These are phyloP conservation scores for Poeciliopsis turrubarensis DNA, from an alignment of 2,113 vertebrate genomes.

Conservation along the genomic window DNA sequence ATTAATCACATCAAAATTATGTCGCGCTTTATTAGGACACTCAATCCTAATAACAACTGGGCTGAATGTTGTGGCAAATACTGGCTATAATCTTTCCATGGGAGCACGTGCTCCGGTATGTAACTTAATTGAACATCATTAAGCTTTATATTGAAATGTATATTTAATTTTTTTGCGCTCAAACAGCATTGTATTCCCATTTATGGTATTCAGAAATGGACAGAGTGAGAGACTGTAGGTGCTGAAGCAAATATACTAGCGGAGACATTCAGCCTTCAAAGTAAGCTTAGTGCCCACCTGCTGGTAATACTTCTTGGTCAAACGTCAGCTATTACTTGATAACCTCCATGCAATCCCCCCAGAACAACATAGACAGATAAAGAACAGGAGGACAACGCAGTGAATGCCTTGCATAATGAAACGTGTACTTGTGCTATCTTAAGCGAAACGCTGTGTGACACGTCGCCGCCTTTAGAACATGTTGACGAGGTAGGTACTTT, in stretches of 20 bases:
- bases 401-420: slow-evolving; percentile 22
- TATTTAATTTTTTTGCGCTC: background rate
- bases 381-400: slow-evolving; percentile 27
- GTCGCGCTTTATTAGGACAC: no score
- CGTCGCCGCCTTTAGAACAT: slow-evolving; percentile 36
- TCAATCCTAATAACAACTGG: background rate
- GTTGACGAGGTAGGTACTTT: slow-evolving; percentile 49
- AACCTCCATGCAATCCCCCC: slow-evolving; percentile 50
- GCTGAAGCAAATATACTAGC: slow-evolving; percentile 29
- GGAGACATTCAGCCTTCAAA: slow-evolving; percentile 60
- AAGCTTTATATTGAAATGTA: background rate
- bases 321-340: slow-evolving; percentile 72
- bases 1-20: no score
- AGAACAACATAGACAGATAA: slow-evolving; percentile 51
- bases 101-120: background rate
- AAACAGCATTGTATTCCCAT: background rate
- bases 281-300: slow-evolving; percentile 55
- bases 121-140: background rate
- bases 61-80: background rate
- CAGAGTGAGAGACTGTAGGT: slow-evolving; percentile 9
- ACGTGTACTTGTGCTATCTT: slow-evolving; percentile 21
- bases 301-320: slow-evolving; percentile 59
- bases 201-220: background rate
- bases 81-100: background rate
- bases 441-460: slow-evolving; percentile 17